Conservation (phyloP, 2,113 vertebrate species). For the Eretmochelys imbricata region DNA sequence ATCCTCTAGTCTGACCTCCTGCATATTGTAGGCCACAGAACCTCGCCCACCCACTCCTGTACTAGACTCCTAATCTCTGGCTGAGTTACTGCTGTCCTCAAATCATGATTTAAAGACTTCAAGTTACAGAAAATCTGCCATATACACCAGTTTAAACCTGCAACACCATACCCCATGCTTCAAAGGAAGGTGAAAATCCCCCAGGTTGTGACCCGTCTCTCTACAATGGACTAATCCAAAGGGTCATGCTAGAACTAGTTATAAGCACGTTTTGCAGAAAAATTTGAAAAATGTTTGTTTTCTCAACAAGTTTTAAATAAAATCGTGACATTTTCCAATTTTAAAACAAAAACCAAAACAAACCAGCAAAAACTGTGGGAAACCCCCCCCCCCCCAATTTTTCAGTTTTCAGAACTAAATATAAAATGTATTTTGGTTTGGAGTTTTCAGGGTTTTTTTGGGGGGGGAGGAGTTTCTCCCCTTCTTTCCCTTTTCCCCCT, state of each 20-base stretch:
- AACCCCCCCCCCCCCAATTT: background rate
- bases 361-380: constrained; percentile 23
- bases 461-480: background rate
- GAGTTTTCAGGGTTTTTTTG: background rate
- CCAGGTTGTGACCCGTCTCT: background rate
- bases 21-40: background rate
- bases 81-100: background rate
- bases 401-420: background rate
- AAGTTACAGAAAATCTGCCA: background rate
- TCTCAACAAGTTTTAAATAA: background rate
- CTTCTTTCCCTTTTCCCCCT: background rate
- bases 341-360: constrained; percentile 8
- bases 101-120: background rate
- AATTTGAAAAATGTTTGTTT: background rate
- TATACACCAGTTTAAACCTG: background rate
- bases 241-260: background rate
- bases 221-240: background rate
- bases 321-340: background rate
- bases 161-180: background rate
- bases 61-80: background rate
- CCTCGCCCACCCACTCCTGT: background rate
- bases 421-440: background rate
- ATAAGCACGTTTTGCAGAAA: background rate
- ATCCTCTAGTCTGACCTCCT: background rate
- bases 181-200: background rate